phyloP scores from a whole-genome alignment of 2,797 vertebrate genomes.

The Cetoscarus ocellatus region DNA sequence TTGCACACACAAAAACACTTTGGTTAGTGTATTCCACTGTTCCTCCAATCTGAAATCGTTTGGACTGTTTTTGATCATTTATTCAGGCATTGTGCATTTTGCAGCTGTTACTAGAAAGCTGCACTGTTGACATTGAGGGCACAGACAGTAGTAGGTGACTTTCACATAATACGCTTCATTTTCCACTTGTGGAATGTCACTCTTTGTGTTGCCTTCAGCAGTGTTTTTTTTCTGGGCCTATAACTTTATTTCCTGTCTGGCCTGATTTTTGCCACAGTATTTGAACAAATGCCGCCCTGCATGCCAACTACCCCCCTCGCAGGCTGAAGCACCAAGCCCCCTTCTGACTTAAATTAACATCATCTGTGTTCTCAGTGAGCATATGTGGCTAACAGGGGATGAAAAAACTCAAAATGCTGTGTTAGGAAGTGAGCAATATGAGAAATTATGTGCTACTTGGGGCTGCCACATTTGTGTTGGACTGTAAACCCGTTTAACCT shows the following conservation, averaged over 20 bases:
- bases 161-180: neutral
- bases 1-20: no score
- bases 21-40: no score
- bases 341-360: conserved; percentile 27
- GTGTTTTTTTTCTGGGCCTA: neutral
- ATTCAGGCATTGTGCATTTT: no score
- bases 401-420: neutral
- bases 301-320: neutral
- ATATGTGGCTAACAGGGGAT: conserved; percentile 3
- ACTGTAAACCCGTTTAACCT: neutral
- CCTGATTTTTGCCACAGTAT: neutral
- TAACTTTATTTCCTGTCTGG: conserved; percentile 1
- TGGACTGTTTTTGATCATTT: no score
- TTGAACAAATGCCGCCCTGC: neutral
- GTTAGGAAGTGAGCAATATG: neutral
- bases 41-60: no score
- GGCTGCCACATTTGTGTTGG: neutral
- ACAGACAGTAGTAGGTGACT: neutral
- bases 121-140: neutral
- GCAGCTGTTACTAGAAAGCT: neutral
- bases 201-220: neutral
- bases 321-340: neutral
- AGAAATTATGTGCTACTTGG: neutral
- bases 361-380: conserved; percentile 31
- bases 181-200: neutral